These are phyloP conservation scores for Cheumatopsyche charites DNA, from an alignment of 1,140 invertebrate species.

Conservation along the genomic window DNA sequence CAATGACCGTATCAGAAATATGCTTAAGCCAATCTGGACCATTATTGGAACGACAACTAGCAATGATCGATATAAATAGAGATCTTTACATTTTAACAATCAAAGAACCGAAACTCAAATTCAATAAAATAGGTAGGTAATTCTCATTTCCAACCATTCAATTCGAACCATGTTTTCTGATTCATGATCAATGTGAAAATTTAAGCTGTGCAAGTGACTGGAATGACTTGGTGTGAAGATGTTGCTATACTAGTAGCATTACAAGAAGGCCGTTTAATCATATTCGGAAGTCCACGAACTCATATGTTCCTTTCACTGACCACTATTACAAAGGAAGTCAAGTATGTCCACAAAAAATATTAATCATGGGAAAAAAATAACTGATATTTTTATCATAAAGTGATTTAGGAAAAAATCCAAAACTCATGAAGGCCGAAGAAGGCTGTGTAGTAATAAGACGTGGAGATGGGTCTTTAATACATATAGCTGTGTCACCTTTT, in stretches of 20 bases:
- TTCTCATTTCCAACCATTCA: background rate
- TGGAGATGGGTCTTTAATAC: slow-evolving; percentile 63
- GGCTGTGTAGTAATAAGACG: slow-evolving; percentile 70
- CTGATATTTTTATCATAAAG: slow-evolving; percentile 45
- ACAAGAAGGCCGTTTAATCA: slow-evolving; percentile 55
- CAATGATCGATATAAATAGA: slow-evolving; percentile 58
- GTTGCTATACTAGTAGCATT: slow-evolving; percentile 57
- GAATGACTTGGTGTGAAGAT: slow-evolving; percentile 57
- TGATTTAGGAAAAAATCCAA: slow-evolving; percentile 78
- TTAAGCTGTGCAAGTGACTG: slow-evolving; percentile 58
- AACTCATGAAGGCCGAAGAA: slow-evolving; percentile 77
- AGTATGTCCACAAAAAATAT: slow-evolving; percentile 45
- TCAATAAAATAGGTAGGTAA: slow-evolving; percentile 74
- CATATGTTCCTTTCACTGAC: slow-evolving; percentile 55
- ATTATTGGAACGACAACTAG: slow-evolving; percentile 58
- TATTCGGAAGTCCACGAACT: slow-evolving; percentile 57
- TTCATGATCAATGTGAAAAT: background rate
- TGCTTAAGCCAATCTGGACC: slow-evolving; percentile 80
- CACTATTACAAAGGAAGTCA: slow-evolving; percentile 56
- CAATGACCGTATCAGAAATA: slow-evolving; percentile 72
- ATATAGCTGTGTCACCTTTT: slow-evolving; percentile 63
- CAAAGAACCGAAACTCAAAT: slow-evolving; percentile 68
- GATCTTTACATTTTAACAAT: slow-evolving; percentile 66
- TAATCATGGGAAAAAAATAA: background rate
- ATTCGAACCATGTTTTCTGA: background rate